Conservation (phyloP, 2,797 vertebrate genomes). For the Manis crassicaudata region DNA sequence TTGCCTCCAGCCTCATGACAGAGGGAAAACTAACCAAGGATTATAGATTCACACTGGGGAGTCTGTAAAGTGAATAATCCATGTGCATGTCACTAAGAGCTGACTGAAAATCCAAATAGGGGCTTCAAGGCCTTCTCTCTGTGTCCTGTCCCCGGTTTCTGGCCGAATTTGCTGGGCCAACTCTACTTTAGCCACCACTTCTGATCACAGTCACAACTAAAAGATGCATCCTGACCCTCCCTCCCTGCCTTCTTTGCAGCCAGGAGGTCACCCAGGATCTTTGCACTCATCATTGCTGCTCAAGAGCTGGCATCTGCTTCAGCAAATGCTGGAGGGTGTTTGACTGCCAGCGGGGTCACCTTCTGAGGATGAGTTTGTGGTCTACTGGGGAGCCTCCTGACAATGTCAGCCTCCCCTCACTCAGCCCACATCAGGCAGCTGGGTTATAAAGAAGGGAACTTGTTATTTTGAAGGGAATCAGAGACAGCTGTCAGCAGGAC, state of each 20-base stretch:
- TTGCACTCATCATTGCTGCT: not conserved
- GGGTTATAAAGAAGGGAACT: constrained; percentile 44
- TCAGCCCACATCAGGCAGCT: constrained; percentile 46
- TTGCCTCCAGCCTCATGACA: not conserved
- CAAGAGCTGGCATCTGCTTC: not conserved
- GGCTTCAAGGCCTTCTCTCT: not conserved
- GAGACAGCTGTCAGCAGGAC: constrained; percentile 71
- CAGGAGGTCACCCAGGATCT: not conserved
- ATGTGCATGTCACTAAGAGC: not conserved
- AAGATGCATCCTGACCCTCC: not conserved
- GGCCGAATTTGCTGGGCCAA: not conserved
- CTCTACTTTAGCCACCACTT: not conserved
- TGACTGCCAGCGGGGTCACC: not conserved
- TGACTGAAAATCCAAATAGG: not conserved
- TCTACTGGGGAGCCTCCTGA: not conserved
- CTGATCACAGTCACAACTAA: not conserved
- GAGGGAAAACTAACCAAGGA: not conserved
- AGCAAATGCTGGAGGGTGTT: not conserved
- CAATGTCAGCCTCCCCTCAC: not conserved
- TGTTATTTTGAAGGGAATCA: constrained; percentile 70
- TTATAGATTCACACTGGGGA: not conserved
- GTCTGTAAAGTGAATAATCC: not conserved
- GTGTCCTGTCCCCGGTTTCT: not conserved
- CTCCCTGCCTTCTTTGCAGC: not conserved
- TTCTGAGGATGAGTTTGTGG: not conserved